These are phyloP conservation scores for Stenchaetothrips biformis DNA, from an alignment of 2,888 invertebrate species.

Conservation along the genomic window DNA sequence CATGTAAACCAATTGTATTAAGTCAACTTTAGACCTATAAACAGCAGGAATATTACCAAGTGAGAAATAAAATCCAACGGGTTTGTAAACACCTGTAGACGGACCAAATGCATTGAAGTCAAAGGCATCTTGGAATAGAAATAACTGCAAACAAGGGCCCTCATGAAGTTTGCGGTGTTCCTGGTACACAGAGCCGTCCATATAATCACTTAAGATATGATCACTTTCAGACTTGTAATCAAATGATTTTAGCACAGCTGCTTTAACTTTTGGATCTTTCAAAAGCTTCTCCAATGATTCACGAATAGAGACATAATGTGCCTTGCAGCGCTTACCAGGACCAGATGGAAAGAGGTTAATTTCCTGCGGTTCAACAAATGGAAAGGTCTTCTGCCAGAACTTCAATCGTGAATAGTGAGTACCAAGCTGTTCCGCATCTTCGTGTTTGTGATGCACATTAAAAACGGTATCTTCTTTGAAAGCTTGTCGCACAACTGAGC, in stretches of 20 bases:
- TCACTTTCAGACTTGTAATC: background rate
- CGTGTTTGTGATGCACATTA: background rate
- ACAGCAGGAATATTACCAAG: background rate
- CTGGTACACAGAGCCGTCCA: background rate
- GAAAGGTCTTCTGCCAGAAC: background rate
- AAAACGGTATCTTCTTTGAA: background rate
- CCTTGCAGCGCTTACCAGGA: background rate
- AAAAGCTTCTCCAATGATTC: background rate
- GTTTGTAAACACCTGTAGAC: background rate
- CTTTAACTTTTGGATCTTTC: background rate
- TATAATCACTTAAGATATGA: background rate
- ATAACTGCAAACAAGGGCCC: background rate
- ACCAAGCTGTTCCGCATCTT: background rate
- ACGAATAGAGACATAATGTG: background rate
- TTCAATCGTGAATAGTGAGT: background rate
- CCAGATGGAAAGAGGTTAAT: background rate
- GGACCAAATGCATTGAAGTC: background rate
- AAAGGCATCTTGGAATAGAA: background rate
- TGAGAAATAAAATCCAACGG: background rate
- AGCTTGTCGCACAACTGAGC: background rate
- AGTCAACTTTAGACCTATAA: background rate
- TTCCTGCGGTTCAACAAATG: background rate
- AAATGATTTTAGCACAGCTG: background rate
- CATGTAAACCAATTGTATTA: background rate
- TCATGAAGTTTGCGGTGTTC: background rate